Evolutionary conservation across 2,797 vertebrate species (phyloP), one percentile per base, ranked within the genome.

Genomic region (Catostomus latipinnis): DNA sequence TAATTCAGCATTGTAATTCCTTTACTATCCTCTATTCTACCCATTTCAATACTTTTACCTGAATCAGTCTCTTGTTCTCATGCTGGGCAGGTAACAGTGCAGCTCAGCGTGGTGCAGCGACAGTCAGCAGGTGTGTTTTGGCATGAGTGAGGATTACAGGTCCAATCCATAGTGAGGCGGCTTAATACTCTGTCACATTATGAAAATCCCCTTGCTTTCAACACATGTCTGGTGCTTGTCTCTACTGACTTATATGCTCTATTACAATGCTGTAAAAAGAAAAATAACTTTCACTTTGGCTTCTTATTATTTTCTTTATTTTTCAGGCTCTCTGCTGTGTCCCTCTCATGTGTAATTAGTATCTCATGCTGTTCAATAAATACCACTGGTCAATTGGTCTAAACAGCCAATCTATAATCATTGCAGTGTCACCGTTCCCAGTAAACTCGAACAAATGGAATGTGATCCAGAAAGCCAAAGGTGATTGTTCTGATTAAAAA

Each of bases 141-240:
- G 86, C 81, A 70, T 93, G 89, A 90, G 87, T 88, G 84, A 88
- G 93, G 91, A 94, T 95, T 95, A 94, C 87, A 91, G 86, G 85
- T 89, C 88, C 89, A 90, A 92, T 94, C 89, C 92, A 87, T 91
- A 90, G 93, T 84, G 91, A 80, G 90, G 90, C 91, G 89, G 89
- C 87, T 93, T 91, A 93, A 94, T 92, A 91, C 89, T 87, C 87
- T 86, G 90, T 93, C 93, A 92, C 91, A 93, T 94, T 95, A 95
- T 95, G 92, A 88, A 94, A 94, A 95, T 95, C 92, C 88, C 87
- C 87, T 84, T 34, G 3, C 34, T 34, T 93, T 92, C 86, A 88
- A 89, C 77, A 85, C 76, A 54, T 78, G 74, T 84, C 85, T 81
- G 81, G 22, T 75, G 85, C 91, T 87, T 85, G 83, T 84, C 84